Percentiles rank a stretch among this genome's conserved stretches.
These are phyloP conservation scores for Tillus elongatus DNA, from an alignment of 2,888 invertebrate species.

Conservation along the genomic window DNA sequence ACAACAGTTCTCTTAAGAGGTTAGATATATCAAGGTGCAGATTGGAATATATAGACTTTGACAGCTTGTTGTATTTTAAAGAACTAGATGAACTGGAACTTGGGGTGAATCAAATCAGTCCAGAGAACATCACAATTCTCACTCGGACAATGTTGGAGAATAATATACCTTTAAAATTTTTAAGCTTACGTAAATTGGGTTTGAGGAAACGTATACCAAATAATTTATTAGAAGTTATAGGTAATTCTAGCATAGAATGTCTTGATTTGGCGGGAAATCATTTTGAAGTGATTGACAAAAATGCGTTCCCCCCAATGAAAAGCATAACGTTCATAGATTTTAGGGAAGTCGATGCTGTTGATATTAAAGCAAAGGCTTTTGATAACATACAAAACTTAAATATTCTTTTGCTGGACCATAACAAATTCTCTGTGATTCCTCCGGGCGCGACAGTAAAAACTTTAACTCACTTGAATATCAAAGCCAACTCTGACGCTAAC, in stretches of 20 bases:
- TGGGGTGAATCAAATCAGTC: slow-evolving; percentile 48
- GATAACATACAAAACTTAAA: slow-evolving; percentile 46
- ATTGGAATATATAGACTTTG: slow-evolving; percentile 46
- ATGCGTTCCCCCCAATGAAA: slow-evolving; percentile 50
- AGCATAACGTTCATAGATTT: slow-evolving; percentile 49
- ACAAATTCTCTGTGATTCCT: too few species aligned
- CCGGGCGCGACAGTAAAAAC: too few species aligned
- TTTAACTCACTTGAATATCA: too few species aligned
- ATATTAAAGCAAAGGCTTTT: slow-evolving; percentile 45
- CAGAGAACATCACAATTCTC: slow-evolving; percentile 41
- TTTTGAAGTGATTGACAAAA: slow-evolving; percentile 46
- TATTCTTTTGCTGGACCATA: slow-evolving; percentile 45
- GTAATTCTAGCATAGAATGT: slow-evolving; percentile 44
- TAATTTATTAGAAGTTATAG: slow-evolving; percentile 44
- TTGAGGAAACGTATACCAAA: slow-evolving; percentile 46
- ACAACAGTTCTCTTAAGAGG: slow-evolving; percentile 40
- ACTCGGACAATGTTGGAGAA: slow-evolving; percentile 36
- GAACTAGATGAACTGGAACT: slow-evolving; percentile 43
- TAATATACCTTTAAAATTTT: slow-evolving; percentile 40
- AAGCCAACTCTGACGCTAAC: too few species aligned
- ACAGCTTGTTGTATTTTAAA: slow-evolving; percentile 44
- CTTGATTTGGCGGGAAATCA: slow-evolving; percentile 48
- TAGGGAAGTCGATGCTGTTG: slow-evolving; percentile 44
- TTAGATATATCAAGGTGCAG: slow-evolving; percentile 47
- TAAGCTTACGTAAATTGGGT: slow-evolving; percentile 48